Base-by-base conservation (phyloP, 1,140 invertebrate genomes). In the Planococcus citri region DNA sequence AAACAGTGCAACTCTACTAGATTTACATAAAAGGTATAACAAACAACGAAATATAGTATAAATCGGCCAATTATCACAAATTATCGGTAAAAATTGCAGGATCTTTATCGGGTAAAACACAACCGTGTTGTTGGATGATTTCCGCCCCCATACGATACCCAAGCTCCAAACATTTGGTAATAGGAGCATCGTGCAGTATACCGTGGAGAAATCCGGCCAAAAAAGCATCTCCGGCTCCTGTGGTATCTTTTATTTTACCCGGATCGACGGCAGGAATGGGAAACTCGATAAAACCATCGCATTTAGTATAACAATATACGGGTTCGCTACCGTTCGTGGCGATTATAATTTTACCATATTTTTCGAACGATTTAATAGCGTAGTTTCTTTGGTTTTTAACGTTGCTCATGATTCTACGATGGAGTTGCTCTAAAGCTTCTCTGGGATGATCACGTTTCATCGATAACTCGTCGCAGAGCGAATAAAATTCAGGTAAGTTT, bases 211-310 rank as follows among this genome's bases (percentile, higher is more conserved):
- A 86, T 27, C 84, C 85, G 74, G 84, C 85, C 72, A 83, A 82
- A 78, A 86, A 86, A n/a, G 85, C 82, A 77, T 86, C 84, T n/a
- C 84, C 84, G 68, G 84, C 84, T 57, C 84, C 84, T 73, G 84
- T 86, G 6, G 83, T 84, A 73, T 86, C 84, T 21, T 24, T 68
- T 14, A 84, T 79, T 61, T 85, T 79, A n/a, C 80, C 73, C 27
- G 78, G 72, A 6, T 76, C 33, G 1, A 76, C 70, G 1, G 82
- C 72, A 12, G 74, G 74, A 27, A 77, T 77, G 4, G 82, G 76
- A 12, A 77, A 77, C 72, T 77, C 82, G 69, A 80, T 76, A 21
- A 68, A 24, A 37, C 64, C 24, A 22, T 17, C 21, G 27, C 21
- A 21, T 51, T n/a, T 24, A 25, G 17, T 41, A 21, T 68, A 12